phyloP scores from a whole-genome alignment of 2,797 vertebrate genomes.

The Molossus alvarezi region DNA sequence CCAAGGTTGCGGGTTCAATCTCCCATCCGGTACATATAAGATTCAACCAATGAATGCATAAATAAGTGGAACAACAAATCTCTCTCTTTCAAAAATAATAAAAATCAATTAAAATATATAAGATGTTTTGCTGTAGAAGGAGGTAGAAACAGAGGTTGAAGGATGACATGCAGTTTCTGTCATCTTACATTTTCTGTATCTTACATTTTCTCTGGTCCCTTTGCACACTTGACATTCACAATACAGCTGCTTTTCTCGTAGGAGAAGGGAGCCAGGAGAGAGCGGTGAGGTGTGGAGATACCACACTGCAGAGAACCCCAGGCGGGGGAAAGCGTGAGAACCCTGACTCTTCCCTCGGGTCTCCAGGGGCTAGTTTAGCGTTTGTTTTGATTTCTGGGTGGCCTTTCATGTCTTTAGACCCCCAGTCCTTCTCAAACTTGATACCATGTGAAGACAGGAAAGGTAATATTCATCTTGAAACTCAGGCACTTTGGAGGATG shows the following conservation, averaged over 20 bases:
- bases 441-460: background rate
- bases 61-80: too few species aligned
- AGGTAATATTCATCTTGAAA: constrained; percentile 25
- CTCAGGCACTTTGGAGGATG: constrained; percentile 1
- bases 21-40: too few species aligned
- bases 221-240: background rate
- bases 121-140: background rate
- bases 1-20: too few species aligned
- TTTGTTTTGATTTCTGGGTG: constrained; percentile 39
- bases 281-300: background rate
- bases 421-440: constrained; percentile 9
- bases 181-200: background rate
- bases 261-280: background rate
- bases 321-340: background rate
- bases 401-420: background rate
- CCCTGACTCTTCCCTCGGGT: background rate
- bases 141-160: background rate
- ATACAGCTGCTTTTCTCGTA: constrained; percentile 11
- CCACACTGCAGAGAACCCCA: background rate
- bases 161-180: background rate
- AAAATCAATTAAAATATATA: too few species aligned
- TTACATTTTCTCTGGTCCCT: background rate
- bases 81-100: too few species aligned
- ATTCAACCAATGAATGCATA: too few species aligned
- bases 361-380: background rate